Evolutionary conservation across 2,888 invertebrate genomes (phyloP), one percentile per base, ranked within the genome.

Genomic region (Priocnemis perturbator): DNA sequence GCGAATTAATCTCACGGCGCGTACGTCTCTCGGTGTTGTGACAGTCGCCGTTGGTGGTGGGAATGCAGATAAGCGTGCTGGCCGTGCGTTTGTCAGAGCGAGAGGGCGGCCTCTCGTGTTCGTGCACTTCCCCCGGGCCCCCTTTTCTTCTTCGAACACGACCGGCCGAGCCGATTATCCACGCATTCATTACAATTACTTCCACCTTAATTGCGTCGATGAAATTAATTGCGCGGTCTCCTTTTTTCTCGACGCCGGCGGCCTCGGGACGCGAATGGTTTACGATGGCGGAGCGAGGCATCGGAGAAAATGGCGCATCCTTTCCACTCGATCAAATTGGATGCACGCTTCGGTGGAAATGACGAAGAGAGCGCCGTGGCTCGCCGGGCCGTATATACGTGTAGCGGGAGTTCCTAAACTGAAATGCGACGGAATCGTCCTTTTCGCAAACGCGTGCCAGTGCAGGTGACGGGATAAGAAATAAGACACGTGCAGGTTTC

Each of bases 161-260:
- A 17, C 23, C 26, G 57, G 14, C 7, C 50, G 50, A 11, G 2
- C 60, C 71, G 69, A 77, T 81, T 78, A 81, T 79, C 67, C 56
- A 59, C 64, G 74, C 78, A 73, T 75, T 75, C 77, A 73, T 83
- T 83, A 78, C 75, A 77, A 80, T 83, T 79, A 79, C 76, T 76
- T 75, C 76, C 61, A 63, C 71, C 69, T 76, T 81, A 83, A 83
- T 83, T 76, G 80, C 75, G 60, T 67, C 69, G 71, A 76, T 68
- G 64, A 77, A 81, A 83, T 83, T 83, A 81, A 83, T 82, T 65
- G 71, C 64, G 45, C 26, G 26, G 60, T 21, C 53, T 53, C 53
- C 44, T 11, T 23, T 65, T 64, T 65, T 68, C 59, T 44, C 44
- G 30, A 23, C 3, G n/a, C 57, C 47, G 57, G 15, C 20, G 21